These are phyloP conservation scores for Gavia stellata DNA, from an alignment of 2,113 vertebrate genomes.

Conservation along the genomic window DNA sequence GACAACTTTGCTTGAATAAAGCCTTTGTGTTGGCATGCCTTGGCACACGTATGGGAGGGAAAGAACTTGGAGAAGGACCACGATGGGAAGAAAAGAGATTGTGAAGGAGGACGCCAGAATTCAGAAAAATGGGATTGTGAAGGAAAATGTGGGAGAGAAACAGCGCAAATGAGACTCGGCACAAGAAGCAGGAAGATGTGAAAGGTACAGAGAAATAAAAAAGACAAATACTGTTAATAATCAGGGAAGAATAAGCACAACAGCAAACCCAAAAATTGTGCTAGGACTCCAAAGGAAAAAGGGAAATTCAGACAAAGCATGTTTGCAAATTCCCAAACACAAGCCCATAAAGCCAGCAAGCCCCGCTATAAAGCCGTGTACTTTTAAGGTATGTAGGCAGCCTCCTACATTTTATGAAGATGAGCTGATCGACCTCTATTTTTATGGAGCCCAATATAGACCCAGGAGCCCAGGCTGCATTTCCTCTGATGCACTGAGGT, in stretches of 20 bases:
- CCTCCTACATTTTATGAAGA: neutral
- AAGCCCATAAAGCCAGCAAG: neutral
- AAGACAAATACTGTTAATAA: neutral
- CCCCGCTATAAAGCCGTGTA: neutral
- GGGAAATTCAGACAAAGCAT: neutral
- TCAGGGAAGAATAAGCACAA: neutral
- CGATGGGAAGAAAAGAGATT: neutral
- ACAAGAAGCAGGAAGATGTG: neutral
- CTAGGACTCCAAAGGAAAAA: neutral
- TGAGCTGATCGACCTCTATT: neutral
- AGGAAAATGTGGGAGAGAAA: neutral
- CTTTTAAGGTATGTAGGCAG: neutral
- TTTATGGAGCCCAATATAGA: neutral
- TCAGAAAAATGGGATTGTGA: neutral
- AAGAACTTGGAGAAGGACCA: neutral
- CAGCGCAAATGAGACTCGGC: neutral
- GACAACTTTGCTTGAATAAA: neutral
- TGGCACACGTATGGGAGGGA: neutral
- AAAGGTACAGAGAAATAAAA: neutral
- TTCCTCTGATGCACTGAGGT: neutral
- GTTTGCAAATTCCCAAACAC: neutral
- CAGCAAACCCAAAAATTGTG: neutral
- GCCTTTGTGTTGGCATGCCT: neutral
- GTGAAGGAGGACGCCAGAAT: neutral
- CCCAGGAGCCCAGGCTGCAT: neutral